A percentile compares a stretch with the other conserved stretches of the same genome.
These are phyloP conservation scores for Leucoraja erinaceus DNA, from an alignment of 2,113 vertebrate genomes.

Conservation along the genomic window DNA sequence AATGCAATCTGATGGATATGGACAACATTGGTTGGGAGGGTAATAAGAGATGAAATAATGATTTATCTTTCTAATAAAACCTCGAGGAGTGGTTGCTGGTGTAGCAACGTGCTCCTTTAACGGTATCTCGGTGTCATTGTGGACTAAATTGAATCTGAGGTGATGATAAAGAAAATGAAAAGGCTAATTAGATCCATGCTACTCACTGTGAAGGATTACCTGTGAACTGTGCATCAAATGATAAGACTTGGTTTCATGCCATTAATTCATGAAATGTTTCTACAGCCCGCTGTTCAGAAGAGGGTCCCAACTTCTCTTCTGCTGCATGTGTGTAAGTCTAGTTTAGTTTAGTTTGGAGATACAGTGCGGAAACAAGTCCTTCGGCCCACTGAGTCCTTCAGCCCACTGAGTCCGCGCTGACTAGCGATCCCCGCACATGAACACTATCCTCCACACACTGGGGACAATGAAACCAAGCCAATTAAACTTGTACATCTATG, in stretches of 20 bases:
- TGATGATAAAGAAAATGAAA: constrained; percentile 15
- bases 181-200: not conserved
- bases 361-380: too few species aligned
- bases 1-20: not conserved
- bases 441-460: too few species aligned
- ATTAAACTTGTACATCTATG: too few species aligned
- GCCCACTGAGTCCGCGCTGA: too few species aligned
- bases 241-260: constrained; percentile 2
- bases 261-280: not conserved
- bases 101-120: not conserved
- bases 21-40: not conserved
- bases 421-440: too few species aligned
- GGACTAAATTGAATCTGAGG: constrained; percentile 21
- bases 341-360: too few species aligned
- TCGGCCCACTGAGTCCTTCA: too few species aligned
- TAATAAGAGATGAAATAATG: constrained; percentile 1
- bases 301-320: not conserved
- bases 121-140: not conserved
- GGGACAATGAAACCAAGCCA: too few species aligned
- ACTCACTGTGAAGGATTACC: constrained; percentile 7
- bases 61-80: constrained; percentile 29
- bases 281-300: not conserved
- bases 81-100: not conserved
- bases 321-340: not conserved
- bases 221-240: not conserved